These are phyloP conservation scores for Pantala flavescens DNA, from an alignment of 1,140 invertebrate genomes.

Conservation along the genomic window DNA sequence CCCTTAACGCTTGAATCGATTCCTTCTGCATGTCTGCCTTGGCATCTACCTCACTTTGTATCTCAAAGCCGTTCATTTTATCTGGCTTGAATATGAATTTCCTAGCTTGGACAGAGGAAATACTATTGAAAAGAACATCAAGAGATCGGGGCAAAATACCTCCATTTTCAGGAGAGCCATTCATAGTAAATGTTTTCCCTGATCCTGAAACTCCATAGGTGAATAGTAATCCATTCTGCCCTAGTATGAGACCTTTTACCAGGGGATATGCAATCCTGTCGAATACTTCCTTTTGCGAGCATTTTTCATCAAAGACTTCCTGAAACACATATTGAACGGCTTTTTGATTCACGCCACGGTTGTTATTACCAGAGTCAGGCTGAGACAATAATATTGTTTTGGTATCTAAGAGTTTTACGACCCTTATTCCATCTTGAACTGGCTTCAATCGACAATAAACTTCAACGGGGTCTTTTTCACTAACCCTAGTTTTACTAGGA, in stretches of 20 bases:
- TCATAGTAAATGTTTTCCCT: slow-evolving; percentile 95
- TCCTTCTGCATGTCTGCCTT: slow-evolving; percentile 60
- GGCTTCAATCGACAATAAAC: slow-evolving; percentile 76
- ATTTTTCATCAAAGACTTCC: slow-evolving; percentile 69
- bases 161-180: slow-evolving; percentile 59
- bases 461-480: slow-evolving; percentile 56
- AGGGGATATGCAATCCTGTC: slow-evolving; percentile 74
- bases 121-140: slow-evolving; percentile 87
- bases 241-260: slow-evolving; percentile 65
- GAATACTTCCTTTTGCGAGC: slow-evolving; percentile 76
- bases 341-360: slow-evolving; percentile 36
- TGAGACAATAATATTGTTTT: slow-evolving; percentile 56
- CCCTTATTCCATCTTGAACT: slow-evolving; percentile 51
- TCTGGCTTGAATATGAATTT: slow-evolving; percentile 88
- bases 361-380: slow-evolving; percentile 49
- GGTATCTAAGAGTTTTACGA: slow-evolving; percentile 60
- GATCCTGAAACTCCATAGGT: slow-evolving; percentile 95
- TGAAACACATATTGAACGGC: slow-evolving; percentile 41
- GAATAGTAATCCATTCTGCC: slow-evolving; percentile 83
- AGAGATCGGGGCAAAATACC: slow-evolving; percentile 82
- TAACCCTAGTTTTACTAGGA: slow-evolving; percentile 12
- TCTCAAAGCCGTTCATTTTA: slow-evolving; percentile 85
- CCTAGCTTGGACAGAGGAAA: slow-evolving; percentile 51
- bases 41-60: slow-evolving; percentile 78
- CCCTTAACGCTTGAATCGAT: slow-evolving; percentile 32